These are phyloP conservation scores for Cheumatopsyche charites DNA, from an alignment of 1,140 invertebrate genomes.

Conservation along the genomic window DNA sequence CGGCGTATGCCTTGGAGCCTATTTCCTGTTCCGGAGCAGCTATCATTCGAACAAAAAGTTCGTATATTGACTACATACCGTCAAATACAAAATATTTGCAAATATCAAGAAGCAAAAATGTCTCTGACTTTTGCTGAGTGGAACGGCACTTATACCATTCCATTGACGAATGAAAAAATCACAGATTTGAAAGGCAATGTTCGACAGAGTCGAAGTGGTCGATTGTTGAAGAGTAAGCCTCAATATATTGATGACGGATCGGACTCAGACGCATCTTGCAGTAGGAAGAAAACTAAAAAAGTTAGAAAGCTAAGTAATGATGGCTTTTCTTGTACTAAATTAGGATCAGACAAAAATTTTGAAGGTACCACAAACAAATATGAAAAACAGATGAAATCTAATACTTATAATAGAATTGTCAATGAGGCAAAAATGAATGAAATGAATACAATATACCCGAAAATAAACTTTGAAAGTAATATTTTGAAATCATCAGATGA, in stretches of 20 bases:
- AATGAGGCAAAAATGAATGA: background rate
- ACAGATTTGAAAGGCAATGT: slow-evolving; percentile 27
- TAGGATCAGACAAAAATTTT: slow-evolving; percentile 15
- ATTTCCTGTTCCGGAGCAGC: slow-evolving; percentile 50
- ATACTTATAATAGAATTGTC: background rate
- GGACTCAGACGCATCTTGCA: slow-evolving; percentile 23
- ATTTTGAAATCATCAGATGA: background rate
- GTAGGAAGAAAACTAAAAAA: slow-evolving; percentile 34
- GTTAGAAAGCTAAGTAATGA: slow-evolving; percentile 36
- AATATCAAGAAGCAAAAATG: slow-evolving; percentile 39
- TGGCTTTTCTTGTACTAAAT: slow-evolving; percentile 37
- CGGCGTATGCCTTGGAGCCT: slow-evolving; percentile 60
- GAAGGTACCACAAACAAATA: background rate
- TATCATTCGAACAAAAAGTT: slow-evolving; percentile 39
- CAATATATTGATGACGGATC: slow-evolving; percentile 42
- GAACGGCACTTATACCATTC: slow-evolving; percentile 37
- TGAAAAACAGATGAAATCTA: slow-evolving; percentile 1
- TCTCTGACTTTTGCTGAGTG: slow-evolving; percentile 40
- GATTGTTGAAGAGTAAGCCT: slow-evolving; percentile 35
- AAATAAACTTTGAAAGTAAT: background rate
- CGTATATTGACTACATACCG: slow-evolving; percentile 38
- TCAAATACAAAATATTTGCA: slow-evolving; percentile 41
- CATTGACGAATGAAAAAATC: slow-evolving; percentile 19
- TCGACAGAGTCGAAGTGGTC: slow-evolving; percentile 43
- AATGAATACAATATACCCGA: background rate